phyloP scores from a whole-genome alignment of 2,113 vertebrate species.

The Pelvicachromis taeniatus region DNA sequence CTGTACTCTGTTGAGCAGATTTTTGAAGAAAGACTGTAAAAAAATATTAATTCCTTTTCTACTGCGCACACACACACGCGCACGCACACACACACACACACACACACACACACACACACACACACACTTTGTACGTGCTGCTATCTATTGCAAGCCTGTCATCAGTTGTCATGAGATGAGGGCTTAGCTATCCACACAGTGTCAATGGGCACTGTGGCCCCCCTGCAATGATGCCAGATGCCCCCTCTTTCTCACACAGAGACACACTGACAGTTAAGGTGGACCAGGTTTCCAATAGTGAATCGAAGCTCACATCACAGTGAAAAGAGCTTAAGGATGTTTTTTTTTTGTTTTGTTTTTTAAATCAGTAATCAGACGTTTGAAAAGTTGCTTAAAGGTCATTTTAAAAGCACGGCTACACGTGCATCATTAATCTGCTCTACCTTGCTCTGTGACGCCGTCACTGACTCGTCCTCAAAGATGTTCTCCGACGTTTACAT shows the following conservation, averaged over 20 bases:
- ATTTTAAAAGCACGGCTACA: background rate
- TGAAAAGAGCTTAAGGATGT: background rate
- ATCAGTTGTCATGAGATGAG: background rate
- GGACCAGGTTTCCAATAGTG: background rate
- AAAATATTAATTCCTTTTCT: background rate
- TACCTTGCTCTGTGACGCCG: accelerated
- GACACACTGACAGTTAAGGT: constrained; percentile 36
- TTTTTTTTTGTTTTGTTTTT: too few species aligned
- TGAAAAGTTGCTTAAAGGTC: background rate
- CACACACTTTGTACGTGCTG: background rate
- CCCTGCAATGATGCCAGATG: constrained; percentile 51
- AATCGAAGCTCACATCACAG: background rate
- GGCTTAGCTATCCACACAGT: background rate
- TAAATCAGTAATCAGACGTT: background rate
- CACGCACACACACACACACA: background rate
- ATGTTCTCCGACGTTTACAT: background rate
- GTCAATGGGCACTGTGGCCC: background rate
- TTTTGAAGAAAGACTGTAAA: too few species aligned
- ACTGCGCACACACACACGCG: background rate
- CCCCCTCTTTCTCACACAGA: constrained; percentile 14
- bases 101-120: too few species aligned
- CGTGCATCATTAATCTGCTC: too few species aligned
- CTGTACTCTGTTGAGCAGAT: background rate
- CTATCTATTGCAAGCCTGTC: background rate
- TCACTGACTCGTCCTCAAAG: background rate